These are phyloP conservation scores for Frankliniella fusca DNA, from an alignment of 2,888 invertebrate species.

Conservation along the genomic window DNA sequence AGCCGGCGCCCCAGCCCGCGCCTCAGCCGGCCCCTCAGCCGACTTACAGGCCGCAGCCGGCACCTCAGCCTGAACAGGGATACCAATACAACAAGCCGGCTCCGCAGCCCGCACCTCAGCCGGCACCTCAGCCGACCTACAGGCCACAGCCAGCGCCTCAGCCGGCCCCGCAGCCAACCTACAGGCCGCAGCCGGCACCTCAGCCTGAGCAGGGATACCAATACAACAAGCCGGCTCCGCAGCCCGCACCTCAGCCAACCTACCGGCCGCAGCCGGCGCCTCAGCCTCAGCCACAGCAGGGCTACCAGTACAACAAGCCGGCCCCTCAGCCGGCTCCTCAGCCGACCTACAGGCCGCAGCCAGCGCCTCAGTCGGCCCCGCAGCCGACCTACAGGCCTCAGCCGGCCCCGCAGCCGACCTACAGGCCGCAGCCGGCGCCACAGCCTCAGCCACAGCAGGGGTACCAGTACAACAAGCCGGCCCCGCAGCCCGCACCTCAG, in stretches of 20 bases:
- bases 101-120: background rate
- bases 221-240: background rate
- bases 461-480: background rate
- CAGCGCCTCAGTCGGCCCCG: background rate
- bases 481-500: background rate
- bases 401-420: background rate
- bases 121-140: background rate
- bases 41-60: background rate
- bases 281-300: background rate
- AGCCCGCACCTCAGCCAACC: background rate
- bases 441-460: background rate
- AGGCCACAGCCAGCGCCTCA: background rate
- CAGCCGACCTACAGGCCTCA: background rate
- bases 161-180: background rate
- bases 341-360: background rate
- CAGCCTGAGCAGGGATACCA: no score
- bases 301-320: background rate
- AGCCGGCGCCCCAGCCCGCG: background rate
- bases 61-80: background rate
- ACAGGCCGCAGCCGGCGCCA: background rate
- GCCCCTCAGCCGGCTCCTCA: background rate
- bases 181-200: no score
- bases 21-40: background rate
- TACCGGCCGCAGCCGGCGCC: background rate
- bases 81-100: background rate